Conservation (phyloP, 1,140 invertebrate genomes). For the Teleogryllus occipitalis region DNA sequence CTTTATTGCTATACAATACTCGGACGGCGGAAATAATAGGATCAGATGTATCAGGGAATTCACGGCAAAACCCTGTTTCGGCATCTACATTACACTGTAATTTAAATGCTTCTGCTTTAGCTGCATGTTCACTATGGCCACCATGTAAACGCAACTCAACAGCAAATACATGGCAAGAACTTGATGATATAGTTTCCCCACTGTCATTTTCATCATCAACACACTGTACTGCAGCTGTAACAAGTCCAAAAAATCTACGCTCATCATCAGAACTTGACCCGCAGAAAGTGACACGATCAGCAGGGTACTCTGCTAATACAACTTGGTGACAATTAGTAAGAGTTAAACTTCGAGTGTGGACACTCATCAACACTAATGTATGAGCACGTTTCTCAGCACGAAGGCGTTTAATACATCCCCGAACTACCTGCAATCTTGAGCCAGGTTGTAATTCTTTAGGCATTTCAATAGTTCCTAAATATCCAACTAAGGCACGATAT, state of each 20-base stretch:
- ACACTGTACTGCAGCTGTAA: slow-evolving; percentile 61
- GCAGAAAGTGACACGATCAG: slow-evolving; percentile 78
- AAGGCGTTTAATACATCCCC: slow-evolving; percentile 79
- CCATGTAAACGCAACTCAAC: slow-evolving; percentile 71
- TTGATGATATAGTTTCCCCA: slow-evolving; percentile 53
- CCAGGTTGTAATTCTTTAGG: slow-evolving; percentile 73
- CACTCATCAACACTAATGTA: slow-evolving; percentile 76
- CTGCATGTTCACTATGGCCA: slow-evolving; percentile 69
- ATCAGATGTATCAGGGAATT: slow-evolving; percentile 83
- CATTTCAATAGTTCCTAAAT: slow-evolving; percentile 92
- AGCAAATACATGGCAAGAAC: slow-evolving; percentile 92
- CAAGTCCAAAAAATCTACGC: slow-evolving; percentile 83
- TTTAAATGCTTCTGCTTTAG: slow-evolving; percentile 67
- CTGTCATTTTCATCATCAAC: slow-evolving; percentile 33
- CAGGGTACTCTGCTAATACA: slow-evolving; percentile 70
- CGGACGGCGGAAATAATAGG: slow-evolving; percentile 63
- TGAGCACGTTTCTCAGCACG: slow-evolving; percentile 82
- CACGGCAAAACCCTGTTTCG: slow-evolving; percentile 61
- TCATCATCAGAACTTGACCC: slow-evolving; percentile 84
- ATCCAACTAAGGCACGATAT: slow-evolving; percentile 81
- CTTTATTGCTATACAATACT: slow-evolving; percentile 35
- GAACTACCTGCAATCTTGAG: slow-evolving; percentile 57
- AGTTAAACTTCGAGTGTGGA: slow-evolving; percentile 67
- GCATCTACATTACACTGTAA: slow-evolving; percentile 66
- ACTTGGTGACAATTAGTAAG: slow-evolving; percentile 49